Evolutionary conservation across 2,888 invertebrate genomes (phyloP).

Genomic region (Belgica antarctica): DNA sequence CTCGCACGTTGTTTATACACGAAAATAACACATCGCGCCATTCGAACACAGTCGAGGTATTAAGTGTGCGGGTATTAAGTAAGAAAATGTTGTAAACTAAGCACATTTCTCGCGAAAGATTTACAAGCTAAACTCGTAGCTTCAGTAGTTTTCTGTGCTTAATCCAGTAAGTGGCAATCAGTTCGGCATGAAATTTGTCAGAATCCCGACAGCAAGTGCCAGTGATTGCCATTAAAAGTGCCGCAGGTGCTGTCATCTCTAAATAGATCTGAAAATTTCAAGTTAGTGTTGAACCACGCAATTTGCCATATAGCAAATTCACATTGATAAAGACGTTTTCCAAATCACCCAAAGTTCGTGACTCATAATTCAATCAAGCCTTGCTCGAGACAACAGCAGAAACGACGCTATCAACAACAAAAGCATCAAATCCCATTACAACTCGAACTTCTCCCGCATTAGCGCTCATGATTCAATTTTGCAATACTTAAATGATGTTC

Average conservation of each 20-base stretch:
- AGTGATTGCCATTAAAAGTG: too few relatives aligned
- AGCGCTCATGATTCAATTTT: conserved; percentile 11
- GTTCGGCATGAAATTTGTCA: not conserved
- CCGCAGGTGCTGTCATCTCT: too few relatives aligned
- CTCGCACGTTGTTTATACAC: conserved; percentile 2
- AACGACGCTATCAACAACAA: not conserved
- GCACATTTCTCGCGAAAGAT: conserved; percentile 3
- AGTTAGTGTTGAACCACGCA: too few relatives aligned
- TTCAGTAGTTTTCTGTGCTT: not conserved
- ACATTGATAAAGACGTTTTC: not conserved
- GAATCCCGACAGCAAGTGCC: too few relatives aligned
- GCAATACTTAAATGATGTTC: not conserved
- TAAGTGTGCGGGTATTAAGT: not conserved
- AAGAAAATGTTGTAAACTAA: conserved; percentile 11
- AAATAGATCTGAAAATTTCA: too few relatives aligned
- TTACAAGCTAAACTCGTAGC: too few relatives aligned
- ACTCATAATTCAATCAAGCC: conserved; percentile 24
- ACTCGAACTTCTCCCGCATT: not conserved
- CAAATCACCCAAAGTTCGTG: not conserved
- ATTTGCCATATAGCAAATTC: too few relatives aligned
- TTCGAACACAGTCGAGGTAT: not conserved
- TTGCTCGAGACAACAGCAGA: not conserved
- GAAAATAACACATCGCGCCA: conserved; percentile 9
- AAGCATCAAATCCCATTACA: too few relatives aligned
- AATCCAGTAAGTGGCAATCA: not conserved